These are phyloP conservation scores for Phylloscopus whistleri DNA, from an alignment of 2,113 vertebrate species.

Conservation along the genomic window DNA sequence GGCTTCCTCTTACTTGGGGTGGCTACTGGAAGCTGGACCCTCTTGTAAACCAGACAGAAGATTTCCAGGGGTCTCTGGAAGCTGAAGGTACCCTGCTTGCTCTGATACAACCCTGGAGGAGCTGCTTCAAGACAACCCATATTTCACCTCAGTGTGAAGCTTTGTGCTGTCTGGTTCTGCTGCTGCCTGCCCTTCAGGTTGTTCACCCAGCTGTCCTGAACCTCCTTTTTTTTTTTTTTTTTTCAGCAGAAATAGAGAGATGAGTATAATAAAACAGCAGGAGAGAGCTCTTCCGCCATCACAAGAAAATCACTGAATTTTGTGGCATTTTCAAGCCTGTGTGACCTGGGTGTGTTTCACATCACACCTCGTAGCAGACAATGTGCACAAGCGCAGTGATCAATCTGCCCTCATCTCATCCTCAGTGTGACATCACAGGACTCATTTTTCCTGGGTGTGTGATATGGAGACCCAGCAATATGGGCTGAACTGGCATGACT, in stretches of 20 bases:
- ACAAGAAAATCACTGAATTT: background rate
- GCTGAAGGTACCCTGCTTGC: background rate
- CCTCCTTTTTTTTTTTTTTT: background rate
- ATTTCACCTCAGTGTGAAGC: accelerated
- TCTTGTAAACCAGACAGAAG: background rate
- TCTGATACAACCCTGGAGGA: background rate
- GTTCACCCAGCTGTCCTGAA: background rate
- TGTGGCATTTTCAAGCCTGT: background rate
- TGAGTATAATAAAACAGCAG: background rate
- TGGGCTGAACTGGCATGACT: accelerated
- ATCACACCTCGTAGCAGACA: background rate
- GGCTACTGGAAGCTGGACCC: background rate
- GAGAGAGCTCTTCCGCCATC: background rate
- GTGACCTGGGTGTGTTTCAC: background rate
- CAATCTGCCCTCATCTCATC: background rate
- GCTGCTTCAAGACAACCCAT: background rate
- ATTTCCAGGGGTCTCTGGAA: background rate
- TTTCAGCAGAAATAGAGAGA: background rate
- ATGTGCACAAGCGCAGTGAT: accelerated
- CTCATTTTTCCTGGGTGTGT: background rate
- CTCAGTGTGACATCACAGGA: background rate
- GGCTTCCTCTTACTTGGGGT: background rate
- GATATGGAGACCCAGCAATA: background rate
- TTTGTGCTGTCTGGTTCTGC: background rate
- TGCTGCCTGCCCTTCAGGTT: background rate